Conservation (phyloP, 2,888 invertebrate genomes). For the Philhelius pedissequus region DNA sequence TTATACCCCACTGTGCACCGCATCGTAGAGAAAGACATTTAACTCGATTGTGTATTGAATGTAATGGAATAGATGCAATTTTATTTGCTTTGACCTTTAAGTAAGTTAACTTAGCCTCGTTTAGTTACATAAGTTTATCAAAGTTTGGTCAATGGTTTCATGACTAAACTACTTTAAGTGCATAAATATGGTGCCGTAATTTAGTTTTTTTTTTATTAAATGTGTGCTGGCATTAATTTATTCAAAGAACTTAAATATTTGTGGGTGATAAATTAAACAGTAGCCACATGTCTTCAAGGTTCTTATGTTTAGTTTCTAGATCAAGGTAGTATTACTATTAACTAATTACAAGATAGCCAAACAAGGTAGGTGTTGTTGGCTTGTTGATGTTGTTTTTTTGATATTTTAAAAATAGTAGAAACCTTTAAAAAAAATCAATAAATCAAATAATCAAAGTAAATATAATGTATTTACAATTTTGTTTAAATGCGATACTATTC, state of each 20-base stretch:
- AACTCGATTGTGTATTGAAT: not conserved
- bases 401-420: too few relatives aligned
- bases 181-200: not conserved
- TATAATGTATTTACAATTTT: too few relatives aligned
- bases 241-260: slow-evolving; percentile 29
- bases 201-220: not conserved
- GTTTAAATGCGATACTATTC: too few relatives aligned
- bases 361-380: too few relatives aligned
- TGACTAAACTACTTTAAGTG: not conserved
- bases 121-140: not conserved
- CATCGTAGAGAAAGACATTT: not conserved
- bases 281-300: slow-evolving; percentile 10
- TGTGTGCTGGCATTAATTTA: not conserved
- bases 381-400: not conserved
- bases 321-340: slow-evolving; percentile 7
- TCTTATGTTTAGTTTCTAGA: slow-evolving; percentile 16
- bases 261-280: not conserved
- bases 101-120: slow-evolving; percentile 2
- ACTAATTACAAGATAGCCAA: not conserved
- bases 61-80: not conserved
- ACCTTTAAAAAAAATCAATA: too few relatives aligned
- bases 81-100: not conserved
- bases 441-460: too few relatives aligned
- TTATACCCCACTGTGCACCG: not conserved
- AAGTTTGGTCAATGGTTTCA: slow-evolving; percentile 3